A percentile compares a stretch with the other conserved stretches of the same genome.
Evolutionary conservation across 2,797 vertebrate genomes (phyloP).

Genomic region (Helicolenus hilgendorfi): DNA sequence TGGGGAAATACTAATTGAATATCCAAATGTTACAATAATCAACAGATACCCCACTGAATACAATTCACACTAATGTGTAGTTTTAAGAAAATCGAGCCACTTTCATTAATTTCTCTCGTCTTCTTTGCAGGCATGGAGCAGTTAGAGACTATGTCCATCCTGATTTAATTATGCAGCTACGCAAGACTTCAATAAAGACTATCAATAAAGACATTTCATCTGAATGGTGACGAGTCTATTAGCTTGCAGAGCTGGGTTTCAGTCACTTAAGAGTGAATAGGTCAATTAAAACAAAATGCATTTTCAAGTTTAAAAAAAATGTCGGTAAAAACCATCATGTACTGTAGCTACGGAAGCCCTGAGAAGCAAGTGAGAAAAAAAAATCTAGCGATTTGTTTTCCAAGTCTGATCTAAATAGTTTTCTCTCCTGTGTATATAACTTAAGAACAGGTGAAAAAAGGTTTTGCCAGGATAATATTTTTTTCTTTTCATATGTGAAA

Average conservation of each 20-base stretch:
- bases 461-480: background rate
- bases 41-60: constrained; percentile 36
- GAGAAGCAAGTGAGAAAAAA: background rate
- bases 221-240: constrained; percentile 45
- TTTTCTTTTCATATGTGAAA: background rate
- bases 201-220: constrained; percentile 40
- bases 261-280: constrained; percentile 19
- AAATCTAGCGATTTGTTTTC: background rate
- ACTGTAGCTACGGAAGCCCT: background rate
- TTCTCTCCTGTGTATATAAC: background rate
- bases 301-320: background rate
- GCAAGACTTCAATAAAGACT: constrained; percentile 21
- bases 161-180: constrained; percentile 43
- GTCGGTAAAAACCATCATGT: background rate
- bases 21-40: constrained; percentile 39
- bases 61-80: constrained; percentile 26
- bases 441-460: background rate
- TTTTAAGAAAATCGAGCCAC: constrained; percentile 4
- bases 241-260: constrained; percentile 19
- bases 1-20: constrained; percentile 48
- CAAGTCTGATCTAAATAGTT: background rate
- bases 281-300: constrained; percentile 11
- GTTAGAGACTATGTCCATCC: constrained; percentile 9
- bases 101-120: constrained; percentile 27
- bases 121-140: constrained; percentile 2